Base-by-base conservation (phyloP, 2,888 invertebrate species). In the Leucophenga montana region DNA sequence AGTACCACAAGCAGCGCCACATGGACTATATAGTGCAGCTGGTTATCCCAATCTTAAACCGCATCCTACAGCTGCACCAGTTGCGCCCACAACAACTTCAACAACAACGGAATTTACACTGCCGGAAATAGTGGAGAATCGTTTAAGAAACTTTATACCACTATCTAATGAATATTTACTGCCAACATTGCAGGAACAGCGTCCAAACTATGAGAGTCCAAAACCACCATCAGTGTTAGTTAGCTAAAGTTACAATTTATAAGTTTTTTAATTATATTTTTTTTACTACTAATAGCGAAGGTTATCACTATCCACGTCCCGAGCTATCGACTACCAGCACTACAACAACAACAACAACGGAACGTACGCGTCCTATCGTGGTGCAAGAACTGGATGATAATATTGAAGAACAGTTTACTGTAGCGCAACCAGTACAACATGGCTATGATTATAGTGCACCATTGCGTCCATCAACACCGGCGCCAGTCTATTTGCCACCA, bases 101-200 rank as follows among this genome's bases (percentile, higher is more conserved):
- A 70, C 84, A 8, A 81, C 84, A 11, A 84, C 86, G 0, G 86
- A 87, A 62, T 86, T 85, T n/a, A 73, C 70, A 3, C 68, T 88
- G 27, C 88, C 88, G 0, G 88, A 88, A 70, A 80, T 88, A 1
- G 79, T 88, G 9, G 85, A 87, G 57, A 88, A 88, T 77, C 86
- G 87, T 13, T 68, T 67, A 6, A 78, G 74, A 14, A 80, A 79
- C 53, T 86, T 88, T 68, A 87, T 87, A 75, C 88, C 88, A 0
- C 64, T 88, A 0, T 77, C 74, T 2, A 81, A 84, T 16, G 79
- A 82, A 9, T 87, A 88, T 72, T 33, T 87, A 16, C 83, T 87
- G 1, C 83, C 86, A 3, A 70, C 67, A 39, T 53, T 53, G 5
- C 86, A 82, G n/a, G 86, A 82, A n/a, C 82, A 85, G 13, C 79